These are phyloP conservation scores for Beris morrisii DNA, from an alignment of 2,888 invertebrate species.

Conservation along the genomic window DNA sequence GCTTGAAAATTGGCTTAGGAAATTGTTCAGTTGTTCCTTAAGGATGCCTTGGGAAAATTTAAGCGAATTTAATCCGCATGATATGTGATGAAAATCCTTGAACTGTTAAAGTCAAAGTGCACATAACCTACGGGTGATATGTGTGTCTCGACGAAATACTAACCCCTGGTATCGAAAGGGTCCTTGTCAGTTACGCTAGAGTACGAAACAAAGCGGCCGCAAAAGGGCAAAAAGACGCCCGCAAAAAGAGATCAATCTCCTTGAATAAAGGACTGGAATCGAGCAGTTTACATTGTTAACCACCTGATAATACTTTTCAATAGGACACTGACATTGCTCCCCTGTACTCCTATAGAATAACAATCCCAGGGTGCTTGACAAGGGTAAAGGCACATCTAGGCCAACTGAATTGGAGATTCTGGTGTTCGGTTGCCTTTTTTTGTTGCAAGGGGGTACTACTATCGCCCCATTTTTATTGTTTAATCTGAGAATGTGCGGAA, in stretches of 20 bases:
- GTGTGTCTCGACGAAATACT: too few relatives aligned
- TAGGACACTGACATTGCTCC: conserved; percentile 30
- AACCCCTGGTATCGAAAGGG: too few relatives aligned
- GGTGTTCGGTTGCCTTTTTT: conserved; percentile 4
- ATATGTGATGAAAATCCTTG: too few relatives aligned
- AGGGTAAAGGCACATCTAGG: not conserved
- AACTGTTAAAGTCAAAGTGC: too few relatives aligned
- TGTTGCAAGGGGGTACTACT: conserved; percentile 9
- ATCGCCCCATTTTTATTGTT: conserved; percentile 21
- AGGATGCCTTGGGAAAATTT: too few relatives aligned
- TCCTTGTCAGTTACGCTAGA: too few relatives aligned
- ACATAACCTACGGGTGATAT: too few relatives aligned
- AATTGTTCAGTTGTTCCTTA: too few relatives aligned
- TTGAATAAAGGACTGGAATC: conserved; percentile 16
- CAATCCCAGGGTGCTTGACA: conserved; percentile 20
- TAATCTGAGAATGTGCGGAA: conserved; percentile 22
- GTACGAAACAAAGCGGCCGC: too few relatives aligned
- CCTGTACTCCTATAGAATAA: conserved; percentile 9
- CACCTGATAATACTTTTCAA: conserved; percentile 33
- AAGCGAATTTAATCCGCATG: too few relatives aligned
- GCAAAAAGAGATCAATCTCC: conserved; percentile 26
- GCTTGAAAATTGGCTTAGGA: too few relatives aligned
- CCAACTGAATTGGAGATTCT: conserved; percentile 8
- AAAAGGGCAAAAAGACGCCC: not conserved
- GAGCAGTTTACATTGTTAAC: conserved; percentile 33